Conservation (phyloP, 2,113 vertebrate species). For the Oncorhynchus nerka region DNA sequence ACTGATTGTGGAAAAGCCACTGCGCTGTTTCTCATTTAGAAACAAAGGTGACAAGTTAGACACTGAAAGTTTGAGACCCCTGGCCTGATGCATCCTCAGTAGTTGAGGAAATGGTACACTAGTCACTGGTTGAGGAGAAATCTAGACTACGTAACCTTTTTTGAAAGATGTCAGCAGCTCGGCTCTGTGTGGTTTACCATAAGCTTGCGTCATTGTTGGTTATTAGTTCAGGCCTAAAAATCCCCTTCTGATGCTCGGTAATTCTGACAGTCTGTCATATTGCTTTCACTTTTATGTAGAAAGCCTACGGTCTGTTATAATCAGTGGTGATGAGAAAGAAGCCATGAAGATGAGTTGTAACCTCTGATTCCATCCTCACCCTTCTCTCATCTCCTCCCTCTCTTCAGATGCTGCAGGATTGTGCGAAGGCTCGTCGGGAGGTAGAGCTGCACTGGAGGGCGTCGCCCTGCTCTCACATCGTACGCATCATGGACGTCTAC, state of each 20-base stretch:
- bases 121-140: too few species aligned
- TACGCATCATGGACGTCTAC: conserved; percentile 81
- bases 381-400: background rate
- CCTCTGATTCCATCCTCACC: background rate
- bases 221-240: too few species aligned
- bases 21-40: background rate
- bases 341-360: background rate
- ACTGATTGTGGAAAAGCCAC: background rate
- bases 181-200: too few species aligned
- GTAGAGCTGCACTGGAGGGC: conserved; percentile 85
- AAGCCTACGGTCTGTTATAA: too few species aligned
- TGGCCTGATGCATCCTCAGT: too few species aligned
- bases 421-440: conserved; percentile 81
- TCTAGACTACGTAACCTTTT: too few species aligned
- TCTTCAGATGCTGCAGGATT: conserved; percentile 79
- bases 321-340: background rate
- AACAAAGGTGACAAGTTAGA: too few species aligned
- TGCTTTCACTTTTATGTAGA: background rate
- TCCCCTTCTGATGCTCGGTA: background rate
- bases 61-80: too few species aligned
- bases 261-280: background rate
- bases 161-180: too few species aligned
- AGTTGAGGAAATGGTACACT: too few species aligned
- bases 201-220: too few species aligned
- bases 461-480: conserved; percentile 79